Evolutionary conservation across 2,888 invertebrate genomes (phyloP).

Genomic region (Serripes groenlandicus): DNA sequence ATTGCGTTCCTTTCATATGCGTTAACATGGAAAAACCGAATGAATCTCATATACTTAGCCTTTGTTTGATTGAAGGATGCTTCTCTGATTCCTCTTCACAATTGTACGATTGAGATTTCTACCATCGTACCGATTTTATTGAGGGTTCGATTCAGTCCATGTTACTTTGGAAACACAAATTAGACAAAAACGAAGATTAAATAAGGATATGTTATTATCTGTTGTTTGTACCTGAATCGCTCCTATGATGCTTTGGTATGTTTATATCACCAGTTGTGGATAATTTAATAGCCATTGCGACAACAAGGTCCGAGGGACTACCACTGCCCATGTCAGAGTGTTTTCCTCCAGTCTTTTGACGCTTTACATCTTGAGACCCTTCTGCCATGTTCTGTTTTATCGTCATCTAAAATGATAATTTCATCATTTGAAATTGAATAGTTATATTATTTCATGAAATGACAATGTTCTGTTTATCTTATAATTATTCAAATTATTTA

Average conservation of each 20-base stretch:
- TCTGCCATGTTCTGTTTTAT: constrained; percentile 5
- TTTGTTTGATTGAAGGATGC: background rate
- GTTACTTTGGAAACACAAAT: background rate
- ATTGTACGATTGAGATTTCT: background rate
- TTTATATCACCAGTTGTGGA: background rate
- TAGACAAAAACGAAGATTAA: background rate
- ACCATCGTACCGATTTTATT: background rate
- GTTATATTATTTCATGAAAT: too few species aligned
- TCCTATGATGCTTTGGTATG: constrained; percentile 3
- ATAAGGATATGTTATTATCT: background rate
- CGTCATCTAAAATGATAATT: constrained; percentile 27
- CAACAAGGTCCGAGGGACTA: constrained; percentile 1
- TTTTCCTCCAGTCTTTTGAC: background rate
- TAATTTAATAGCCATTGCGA: background rate
- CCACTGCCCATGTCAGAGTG: background rate
- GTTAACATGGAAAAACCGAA: too few species aligned
- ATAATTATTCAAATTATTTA: too few species aligned
- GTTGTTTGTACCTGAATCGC: constrained; percentile 1
- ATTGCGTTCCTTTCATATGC: too few species aligned
- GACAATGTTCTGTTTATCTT: too few species aligned
- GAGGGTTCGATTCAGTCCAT: background rate
- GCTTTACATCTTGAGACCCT: background rate
- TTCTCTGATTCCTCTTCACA: background rate
- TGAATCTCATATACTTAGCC: background rate
- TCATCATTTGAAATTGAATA: too few species aligned